Base-by-base conservation (phyloP, 2,797 vertebrate genomes). In the Lerista edwardsae region DNA sequence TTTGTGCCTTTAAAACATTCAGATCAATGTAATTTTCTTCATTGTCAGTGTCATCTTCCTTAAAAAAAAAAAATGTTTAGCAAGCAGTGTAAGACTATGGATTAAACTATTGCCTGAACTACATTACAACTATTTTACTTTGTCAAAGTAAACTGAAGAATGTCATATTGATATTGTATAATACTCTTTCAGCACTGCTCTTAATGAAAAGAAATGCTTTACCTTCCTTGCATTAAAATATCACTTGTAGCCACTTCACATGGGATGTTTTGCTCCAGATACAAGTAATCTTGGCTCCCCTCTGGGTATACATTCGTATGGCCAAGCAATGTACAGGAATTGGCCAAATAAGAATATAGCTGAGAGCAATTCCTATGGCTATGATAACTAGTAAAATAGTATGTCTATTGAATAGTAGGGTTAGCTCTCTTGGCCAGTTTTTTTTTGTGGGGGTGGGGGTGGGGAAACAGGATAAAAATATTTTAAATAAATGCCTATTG, bases 1-100 rank as follows among this genome's bases (percentile, higher is more conserved):
- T 97, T 79, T 97, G 97, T 79, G 97, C 91, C 93, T 98, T 98
- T 87, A 99, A 95, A 86, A 97, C 92, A 55, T 97, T 97, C 92
- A 99, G 95, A 96, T 99, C 98, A 91, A 99, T 95, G 86, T 97
- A 95, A 75, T 97, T 95, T 90, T 99, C 98, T 83, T 99, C 98
- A 27, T 91, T 96, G 83, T 98, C 98, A 2, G 98, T 98, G 17
- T 97, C 96, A 89, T 98, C 97, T 91, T 98, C 98, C 98, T 98
- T 94, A 86, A 89, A 55, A 89, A 90, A 92, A 91, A 91, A n/a
- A 21, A 79, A 86, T 71, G 2, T 72, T 90, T 69, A 90, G 67
- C 87, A 85, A 87, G 8, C 39, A 90, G 1, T 10, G 41, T 14
- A 79, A n/a, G 27, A 34, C 64, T 31, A 74, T 85, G 65, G 41